These are phyloP conservation scores for Montipora capricornis DNA, from an alignment of 64 coral and sea anemone species.

Conservation along the genomic window DNA sequence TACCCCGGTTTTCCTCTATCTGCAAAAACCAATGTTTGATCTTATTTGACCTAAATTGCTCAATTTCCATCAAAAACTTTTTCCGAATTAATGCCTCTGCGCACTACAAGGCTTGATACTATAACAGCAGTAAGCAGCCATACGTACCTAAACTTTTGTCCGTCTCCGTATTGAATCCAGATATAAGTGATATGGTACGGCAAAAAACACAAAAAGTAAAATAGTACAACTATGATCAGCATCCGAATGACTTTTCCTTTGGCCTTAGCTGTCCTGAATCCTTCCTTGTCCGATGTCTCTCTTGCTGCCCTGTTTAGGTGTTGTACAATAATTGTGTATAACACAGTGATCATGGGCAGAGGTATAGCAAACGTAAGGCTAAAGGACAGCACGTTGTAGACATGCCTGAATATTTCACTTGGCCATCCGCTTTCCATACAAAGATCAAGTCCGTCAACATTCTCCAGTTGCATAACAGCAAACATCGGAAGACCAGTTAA, in stretches of 20 bases:
- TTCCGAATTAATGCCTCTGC: too few relatives aligned
- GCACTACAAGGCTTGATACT: too few relatives aligned
- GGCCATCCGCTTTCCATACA: conserved; percentile 86
- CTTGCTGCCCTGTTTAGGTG: conserved; percentile 74
- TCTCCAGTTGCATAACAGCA: conserved; percentile 59
- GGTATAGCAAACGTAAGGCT: conserved; percentile 80
- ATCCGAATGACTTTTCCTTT: conserved; percentile 90
- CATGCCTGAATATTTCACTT: conserved; percentile 55
- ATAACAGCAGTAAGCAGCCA: too few relatives aligned
- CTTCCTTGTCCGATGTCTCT: conserved; percentile 71
- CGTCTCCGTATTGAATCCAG: conserved; percentile 85
- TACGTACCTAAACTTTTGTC: conserved; percentile 48
- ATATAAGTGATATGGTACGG: conserved; percentile 69
- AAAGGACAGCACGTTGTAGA: conserved; percentile 70
- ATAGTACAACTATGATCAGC: conserved; percentile 81
- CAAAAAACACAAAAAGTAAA: conserved; percentile 81
- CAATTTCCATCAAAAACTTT: too few relatives aligned
- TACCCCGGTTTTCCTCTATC: too few relatives aligned
- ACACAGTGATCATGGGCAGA: conserved; percentile 72
- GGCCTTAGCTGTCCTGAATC: conserved; percentile 78
- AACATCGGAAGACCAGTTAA: conserved; percentile 72
- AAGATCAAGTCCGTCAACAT: neutral
- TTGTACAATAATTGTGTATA: conserved; percentile 77
- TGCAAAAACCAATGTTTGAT: too few relatives aligned
- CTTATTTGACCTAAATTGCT: too few relatives aligned